Conservation (phyloP, 2,888 invertebrate genomes). For the Torymus aiolomorphi region DNA sequence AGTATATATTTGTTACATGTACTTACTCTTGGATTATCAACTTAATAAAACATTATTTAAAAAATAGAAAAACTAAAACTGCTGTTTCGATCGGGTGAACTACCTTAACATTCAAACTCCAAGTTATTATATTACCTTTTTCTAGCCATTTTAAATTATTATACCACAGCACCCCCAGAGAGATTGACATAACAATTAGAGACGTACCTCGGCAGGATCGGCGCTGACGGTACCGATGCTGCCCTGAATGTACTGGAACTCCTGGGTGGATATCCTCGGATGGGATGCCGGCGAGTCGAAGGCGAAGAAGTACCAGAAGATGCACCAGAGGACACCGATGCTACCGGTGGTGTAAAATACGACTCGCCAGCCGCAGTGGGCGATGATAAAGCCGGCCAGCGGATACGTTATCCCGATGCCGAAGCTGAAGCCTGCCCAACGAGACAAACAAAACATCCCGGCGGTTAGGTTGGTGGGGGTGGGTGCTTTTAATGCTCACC, state of each 20-base stretch:
- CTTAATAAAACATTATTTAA: too few species aligned
- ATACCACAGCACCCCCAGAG: too few species aligned
- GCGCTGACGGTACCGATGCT: slow-evolving; percentile 77
- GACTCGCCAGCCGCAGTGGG: slow-evolving; percentile 82
- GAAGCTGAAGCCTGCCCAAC: slow-evolving; percentile 81
- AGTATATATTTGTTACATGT: too few species aligned
- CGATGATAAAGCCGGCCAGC: slow-evolving; percentile 83
- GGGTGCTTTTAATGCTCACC: too few species aligned
- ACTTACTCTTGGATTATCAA: too few species aligned
- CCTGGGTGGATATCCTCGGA: slow-evolving; percentile 82
- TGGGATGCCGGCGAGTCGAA: slow-evolving; percentile 83
- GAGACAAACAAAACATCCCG: slow-evolving; percentile 64
- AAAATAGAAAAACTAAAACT: too few species aligned
- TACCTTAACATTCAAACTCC: too few species aligned
- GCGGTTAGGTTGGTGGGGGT: slow-evolving; percentile 67
- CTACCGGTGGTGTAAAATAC: slow-evolving; percentile 85
- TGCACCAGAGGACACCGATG: slow-evolving; percentile 81
- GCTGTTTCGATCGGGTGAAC: too few species aligned
- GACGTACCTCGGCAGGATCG: slow-evolving; percentile 76
- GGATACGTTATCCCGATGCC: slow-evolving; percentile 85
- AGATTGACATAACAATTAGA: too few species aligned
- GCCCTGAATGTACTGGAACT: slow-evolving; percentile 82
- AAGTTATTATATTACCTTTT: too few species aligned
- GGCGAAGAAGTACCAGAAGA: slow-evolving; percentile 83
- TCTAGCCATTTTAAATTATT: too few species aligned